Conservation (phyloP, 2,113 vertebrate species). For the Anolis sagrei region DNA sequence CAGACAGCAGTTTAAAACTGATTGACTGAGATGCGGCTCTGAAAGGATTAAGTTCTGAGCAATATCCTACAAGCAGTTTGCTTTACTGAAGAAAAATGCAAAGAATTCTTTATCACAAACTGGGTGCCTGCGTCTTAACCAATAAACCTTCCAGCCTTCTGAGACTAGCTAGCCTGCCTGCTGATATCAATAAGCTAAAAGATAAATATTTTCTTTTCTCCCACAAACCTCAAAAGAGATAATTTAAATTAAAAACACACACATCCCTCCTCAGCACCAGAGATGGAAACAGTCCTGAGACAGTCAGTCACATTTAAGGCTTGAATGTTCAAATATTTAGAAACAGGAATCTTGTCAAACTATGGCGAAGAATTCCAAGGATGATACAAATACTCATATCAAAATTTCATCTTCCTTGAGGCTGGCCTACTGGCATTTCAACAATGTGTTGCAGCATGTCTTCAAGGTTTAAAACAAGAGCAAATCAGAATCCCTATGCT, state of each 20-base stretch:
- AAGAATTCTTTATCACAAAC: slow-evolving; percentile 73
- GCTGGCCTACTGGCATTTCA: slow-evolving; percentile 42
- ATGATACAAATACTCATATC: slow-evolving; percentile 64
- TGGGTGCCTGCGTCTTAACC: slow-evolving; percentile 60
- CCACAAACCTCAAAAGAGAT: slow-evolving; percentile 40
- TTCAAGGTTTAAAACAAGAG: slow-evolving; percentile 48
- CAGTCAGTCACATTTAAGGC: slow-evolving; percentile 56
- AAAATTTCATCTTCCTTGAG: slow-evolving; percentile 52
- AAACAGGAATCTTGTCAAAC: slow-evolving; percentile 60
- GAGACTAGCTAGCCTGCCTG: slow-evolving; percentile 47
- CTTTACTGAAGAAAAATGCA: slow-evolving; percentile 62
- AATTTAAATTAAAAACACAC: slow-evolving; percentile 64
- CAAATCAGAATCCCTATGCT: slow-evolving; percentile 29
- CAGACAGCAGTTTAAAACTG: slow-evolving; percentile 52
- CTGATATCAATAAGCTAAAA: slow-evolving; percentile 54
- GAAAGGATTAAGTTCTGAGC: slow-evolving; percentile 67
- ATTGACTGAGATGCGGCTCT: slow-evolving; percentile 56
- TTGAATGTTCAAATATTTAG: slow-evolving; percentile 59
- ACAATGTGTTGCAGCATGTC: slow-evolving; percentile 39
- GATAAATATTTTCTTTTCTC: slow-evolving; percentile 64
- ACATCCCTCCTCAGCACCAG: slow-evolving; percentile 37
- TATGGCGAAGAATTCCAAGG: slow-evolving; percentile 60
- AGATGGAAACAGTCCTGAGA: slow-evolving; percentile 46
- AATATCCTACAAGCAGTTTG: slow-evolving; percentile 66
- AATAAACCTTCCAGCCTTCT: slow-evolving; percentile 58